Evolutionary conservation across 2,888 invertebrate species (phyloP), one percentile per base, ranked within the genome.

Genomic region (Apamea crenata): DNA sequence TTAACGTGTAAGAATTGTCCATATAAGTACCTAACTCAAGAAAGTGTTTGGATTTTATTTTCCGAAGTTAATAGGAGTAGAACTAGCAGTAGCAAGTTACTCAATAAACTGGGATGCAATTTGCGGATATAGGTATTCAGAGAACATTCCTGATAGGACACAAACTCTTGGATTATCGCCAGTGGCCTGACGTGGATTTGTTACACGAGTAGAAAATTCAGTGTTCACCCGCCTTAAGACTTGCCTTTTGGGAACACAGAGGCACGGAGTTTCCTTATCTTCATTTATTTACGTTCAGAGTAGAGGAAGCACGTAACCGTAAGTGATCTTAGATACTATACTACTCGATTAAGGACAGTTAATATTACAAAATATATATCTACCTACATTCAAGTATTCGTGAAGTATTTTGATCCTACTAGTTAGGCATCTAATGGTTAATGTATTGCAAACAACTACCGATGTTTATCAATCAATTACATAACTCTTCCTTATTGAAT

Each of bases 101-200:
- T 83, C 83, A 80, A 90, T 88, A 84, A 89, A 83, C 72, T 61
- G 44, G 65, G 73, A 85, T 85, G 80, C 86, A 88, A 90, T 87
- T 87, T 89, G 81, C 84, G 82, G 76, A 88, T 85, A 87, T 83
- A 91, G 79, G 90, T 90, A 92, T 90, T 90, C 92, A 88, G 91
- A 83, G 89, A 92, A 90, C 91, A 91, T 89, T 91, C 88, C 89
- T 90, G 89, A 91, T 92, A 92, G 91, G 91, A 91, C 93, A 91
- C 92, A 93, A 93, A 93, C 90, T 93, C 91, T 93, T 94, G 94
- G 94, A 95, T 95, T 94, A 95, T 93, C 93, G 94, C 95, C 94
- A 95, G 91, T 92, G 90, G 88, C 87, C 91, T 92, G 94, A 94
- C 93, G 91, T 94, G 91, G 93, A 94, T 95, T 94, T 94, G 94